Conservation (phyloP, 2,888 invertebrate genomes). For the Taenaris catops region DNA sequence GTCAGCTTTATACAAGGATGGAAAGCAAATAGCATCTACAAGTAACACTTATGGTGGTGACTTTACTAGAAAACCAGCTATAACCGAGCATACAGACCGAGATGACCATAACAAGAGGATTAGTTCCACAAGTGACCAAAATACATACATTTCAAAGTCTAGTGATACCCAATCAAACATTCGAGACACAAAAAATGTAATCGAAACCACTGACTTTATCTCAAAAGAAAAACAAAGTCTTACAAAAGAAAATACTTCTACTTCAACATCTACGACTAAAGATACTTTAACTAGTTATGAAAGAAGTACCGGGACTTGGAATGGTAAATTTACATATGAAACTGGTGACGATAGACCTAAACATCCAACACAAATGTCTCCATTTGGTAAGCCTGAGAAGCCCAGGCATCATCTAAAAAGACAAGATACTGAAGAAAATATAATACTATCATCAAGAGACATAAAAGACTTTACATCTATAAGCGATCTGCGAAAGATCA, state of each 20-base stretch:
- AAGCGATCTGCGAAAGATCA: conserved; percentile 66
- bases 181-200: conserved; percentile 45
- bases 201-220: conserved; percentile 54
- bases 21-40: conserved; percentile 65
- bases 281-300: conserved; percentile 66
- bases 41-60: conserved; percentile 65
- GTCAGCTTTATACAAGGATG: conserved; percentile 62
- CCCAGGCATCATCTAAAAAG: conserved; percentile 65
- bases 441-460: conserved; percentile 67
- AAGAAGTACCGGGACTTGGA: conserved; percentile 76
- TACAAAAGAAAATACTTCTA: conserved; percentile 56
- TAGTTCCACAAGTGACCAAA: conserved; percentile 40
- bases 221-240: conserved; percentile 69
- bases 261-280: conserved; percentile 50
- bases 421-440: conserved; percentile 71
- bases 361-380: conserved; percentile 61
- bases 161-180: conserved; percentile 41
- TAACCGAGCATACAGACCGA: conserved; percentile 48
- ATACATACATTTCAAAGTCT: conserved; percentile 38
- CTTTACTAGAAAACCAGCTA: conserved; percentile 62
- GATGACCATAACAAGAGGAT: conserved; percentile 44
- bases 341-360: conserved; percentile 64
- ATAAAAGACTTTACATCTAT: conserved; percentile 74
- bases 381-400: conserved; percentile 60
- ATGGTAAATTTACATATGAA: conserved; percentile 78